These are phyloP conservation scores for Triplophysa siluroides DNA, from an alignment of 2,113 vertebrate genomes.

Conservation along the genomic window DNA sequence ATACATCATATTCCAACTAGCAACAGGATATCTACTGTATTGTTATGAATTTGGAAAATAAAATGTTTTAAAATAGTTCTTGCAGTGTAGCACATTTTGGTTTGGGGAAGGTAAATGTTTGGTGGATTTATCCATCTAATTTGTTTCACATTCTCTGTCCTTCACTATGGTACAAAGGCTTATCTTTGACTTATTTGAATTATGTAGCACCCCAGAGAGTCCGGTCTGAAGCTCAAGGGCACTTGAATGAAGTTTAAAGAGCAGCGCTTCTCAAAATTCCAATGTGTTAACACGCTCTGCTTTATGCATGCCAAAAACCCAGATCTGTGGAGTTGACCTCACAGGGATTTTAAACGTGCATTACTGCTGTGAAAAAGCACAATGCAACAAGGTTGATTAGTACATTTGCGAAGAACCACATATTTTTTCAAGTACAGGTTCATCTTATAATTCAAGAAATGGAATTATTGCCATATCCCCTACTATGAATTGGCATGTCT, in stretches of 20 bases:
- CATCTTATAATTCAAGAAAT: too few species aligned
- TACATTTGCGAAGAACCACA: too few species aligned
- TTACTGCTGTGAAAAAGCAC: background rate
- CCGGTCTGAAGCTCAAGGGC: background rate
- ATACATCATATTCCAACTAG: background rate
- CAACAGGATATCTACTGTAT: background rate
- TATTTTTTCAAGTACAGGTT: too few species aligned
- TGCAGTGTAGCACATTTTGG: background rate
- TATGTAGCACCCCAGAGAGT: constrained; percentile 7
- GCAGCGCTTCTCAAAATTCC: background rate
- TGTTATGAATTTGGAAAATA: background rate
- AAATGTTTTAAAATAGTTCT: background rate
- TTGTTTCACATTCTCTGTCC: background rate
- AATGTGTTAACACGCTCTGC: background rate
- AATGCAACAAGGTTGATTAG: too few species aligned
- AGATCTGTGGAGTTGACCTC: constrained; percentile 8
- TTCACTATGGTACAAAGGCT: constrained; percentile 3
- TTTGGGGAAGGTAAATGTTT: background rate
- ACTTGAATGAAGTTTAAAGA: constrained; percentile 30
- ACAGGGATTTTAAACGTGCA: background rate
- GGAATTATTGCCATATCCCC: too few species aligned
- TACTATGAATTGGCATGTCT: too few species aligned
- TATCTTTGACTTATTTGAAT: constrained; percentile 33
- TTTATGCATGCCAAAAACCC: constrained; percentile 12
- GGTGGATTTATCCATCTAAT: background rate